phyloP scores from a whole-genome alignment of 2,888 invertebrate species.

The Carcina quercana region DNA sequence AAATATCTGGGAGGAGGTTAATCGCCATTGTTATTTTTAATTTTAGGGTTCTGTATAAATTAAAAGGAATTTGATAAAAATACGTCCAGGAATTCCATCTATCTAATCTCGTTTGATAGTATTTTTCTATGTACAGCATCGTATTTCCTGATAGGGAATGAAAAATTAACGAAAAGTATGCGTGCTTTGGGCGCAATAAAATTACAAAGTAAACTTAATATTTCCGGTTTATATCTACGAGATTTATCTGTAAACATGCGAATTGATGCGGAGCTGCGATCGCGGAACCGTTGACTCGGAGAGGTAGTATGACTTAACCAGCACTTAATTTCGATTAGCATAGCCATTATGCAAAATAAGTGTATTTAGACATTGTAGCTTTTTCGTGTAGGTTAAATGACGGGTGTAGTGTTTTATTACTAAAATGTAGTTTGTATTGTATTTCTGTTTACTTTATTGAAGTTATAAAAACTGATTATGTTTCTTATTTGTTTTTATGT shows the following conservation, averaged over 20 bases:
- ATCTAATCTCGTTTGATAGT: no score
- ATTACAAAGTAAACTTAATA: no score
- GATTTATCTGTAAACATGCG: no score
- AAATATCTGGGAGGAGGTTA: conserved; percentile 51
- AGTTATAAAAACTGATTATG: background rate
- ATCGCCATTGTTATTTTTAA: conserved; percentile 50
- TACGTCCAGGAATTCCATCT: no score
- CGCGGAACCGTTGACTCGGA: no score
- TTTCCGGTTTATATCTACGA: no score
- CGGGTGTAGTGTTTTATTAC: conserved; percentile 33
- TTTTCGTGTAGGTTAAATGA: conserved; percentile 51
- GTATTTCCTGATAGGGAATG: no score
- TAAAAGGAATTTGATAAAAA: no score
- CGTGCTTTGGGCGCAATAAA: no score
- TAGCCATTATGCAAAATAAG: conserved; percentile 47
- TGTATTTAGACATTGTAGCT: conserved; percentile 43
- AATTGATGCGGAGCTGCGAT: background rate
- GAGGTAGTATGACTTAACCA: background rate
- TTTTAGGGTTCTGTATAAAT: conserved; percentile 35
- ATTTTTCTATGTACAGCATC: no score
- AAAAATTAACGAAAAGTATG: no score
- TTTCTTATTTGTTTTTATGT: no score
- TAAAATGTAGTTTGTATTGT: background rate
- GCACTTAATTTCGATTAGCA: conserved; percentile 36
- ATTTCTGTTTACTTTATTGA: background rate